Base-by-base conservation (phyloP, 2,888 invertebrate species). In the Notodromas monacha region DNA sequence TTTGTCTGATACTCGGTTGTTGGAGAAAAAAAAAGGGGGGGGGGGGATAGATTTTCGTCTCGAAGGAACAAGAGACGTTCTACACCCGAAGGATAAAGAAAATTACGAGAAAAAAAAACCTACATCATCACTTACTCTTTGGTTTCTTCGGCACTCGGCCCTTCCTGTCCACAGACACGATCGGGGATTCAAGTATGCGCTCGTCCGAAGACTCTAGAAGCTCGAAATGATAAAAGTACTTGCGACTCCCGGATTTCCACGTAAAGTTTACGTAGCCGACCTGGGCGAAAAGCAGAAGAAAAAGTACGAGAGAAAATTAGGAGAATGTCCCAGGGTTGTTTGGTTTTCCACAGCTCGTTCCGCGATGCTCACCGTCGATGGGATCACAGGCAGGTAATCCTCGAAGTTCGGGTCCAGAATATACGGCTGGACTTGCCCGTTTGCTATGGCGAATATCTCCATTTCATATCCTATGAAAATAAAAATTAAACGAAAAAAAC, bases 241-340 rank as follows among this genome's bases (percentile, higher is more conserved):
- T 68, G 67, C 38, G 39, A 38, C 56, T 55, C 12, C 72, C 70
- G 2, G 76, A 68, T 43, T 67, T 66, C 79, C 77, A 77, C 28
- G 77, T 77, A 45, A 79, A 77, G 51, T 77, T 77, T 2, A 77
- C 76, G 46, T 66, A 67, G n/a, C n/a, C n/a, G n/a, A n/a, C n/a
- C n/a, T n/a, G n/a, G n/a, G n/a, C n/a, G n/a, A n/a, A n/a, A n/a
- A n/a, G n/a, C n/a, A n/a, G n/a, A n/a, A n/a, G n/a, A n/a, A n/a
- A n/a, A n/a, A n/a, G n/a, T n/a, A n/a, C n/a, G n/a, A n/a, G n/a
- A n/a, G n/a, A n/a, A n/a, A n/a, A n/a, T n/a, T n/a, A n/a, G n/a
- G n/a, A n/a, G n/a, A n/a, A n/a, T n/a, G n/a, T n/a, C n/a, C n/a
- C n/a, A n/a, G n/a, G n/a, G n/a, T n/a, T n/a, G n/a, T n/a, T n/a